Percentiles rank a stretch among this genome's conserved stretches.
Evolutionary conservation across 2,888 invertebrate species (phyloP).

Genomic region (Leptopilina syphax): DNA sequence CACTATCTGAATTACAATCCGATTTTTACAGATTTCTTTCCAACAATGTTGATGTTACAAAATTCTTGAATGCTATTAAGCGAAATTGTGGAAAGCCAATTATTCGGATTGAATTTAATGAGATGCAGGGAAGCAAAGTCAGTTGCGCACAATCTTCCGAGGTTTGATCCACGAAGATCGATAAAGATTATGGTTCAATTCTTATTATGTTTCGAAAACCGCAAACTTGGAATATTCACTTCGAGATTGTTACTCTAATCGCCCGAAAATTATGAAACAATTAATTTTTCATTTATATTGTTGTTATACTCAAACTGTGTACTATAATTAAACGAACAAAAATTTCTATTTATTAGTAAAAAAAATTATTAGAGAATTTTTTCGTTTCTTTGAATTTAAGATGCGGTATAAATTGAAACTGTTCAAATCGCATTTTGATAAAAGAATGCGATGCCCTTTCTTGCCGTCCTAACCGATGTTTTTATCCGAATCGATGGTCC

Average conservation of each 20-base stretch:
- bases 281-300: no score
- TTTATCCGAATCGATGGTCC: slow-evolving; percentile 26
- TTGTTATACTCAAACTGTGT: no score
- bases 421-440: slow-evolving; percentile 10
- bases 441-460: slow-evolving; percentile 12
- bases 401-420: neutral
- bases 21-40: slow-evolving; percentile 25
- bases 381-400: no score
- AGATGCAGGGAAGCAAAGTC: slow-evolving; percentile 13
- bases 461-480: slow-evolving; percentile 3
- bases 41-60: slow-evolving; percentile 2
- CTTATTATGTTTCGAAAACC: slow-evolving; percentile 22
- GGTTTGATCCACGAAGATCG: slow-evolving; percentile 34
- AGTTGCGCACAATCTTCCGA: slow-evolving; percentile 22
- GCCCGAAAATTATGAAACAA: no score
- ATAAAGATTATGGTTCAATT: slow-evolving; percentile 12
- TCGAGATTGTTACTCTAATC: no score
- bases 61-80: slow-evolving; percentile 13
- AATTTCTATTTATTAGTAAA: no score
- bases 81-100: slow-evolving; percentile 22
- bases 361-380: no score
- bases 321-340: no score
- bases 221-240: neutral
- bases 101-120: slow-evolving; percentile 30
- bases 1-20: slow-evolving; percentile 7